Percentiles rank a stretch among this genome's conserved stretches.
Evolutionary conservation across 1,140 invertebrate species (phyloP).

Genomic region (Penaeus chinensis): DNA sequence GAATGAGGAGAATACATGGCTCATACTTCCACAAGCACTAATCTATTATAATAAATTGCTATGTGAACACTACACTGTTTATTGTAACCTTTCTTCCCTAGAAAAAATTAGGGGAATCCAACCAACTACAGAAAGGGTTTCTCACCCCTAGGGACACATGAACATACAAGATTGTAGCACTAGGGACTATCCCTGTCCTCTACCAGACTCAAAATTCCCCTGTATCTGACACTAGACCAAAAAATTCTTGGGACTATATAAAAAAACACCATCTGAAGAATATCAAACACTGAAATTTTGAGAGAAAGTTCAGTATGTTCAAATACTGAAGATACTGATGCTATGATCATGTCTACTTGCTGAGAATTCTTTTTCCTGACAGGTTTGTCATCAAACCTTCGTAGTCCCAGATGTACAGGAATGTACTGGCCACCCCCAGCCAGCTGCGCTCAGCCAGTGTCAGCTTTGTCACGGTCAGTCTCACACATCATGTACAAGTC

Average conservation of each 20-base stretch:
- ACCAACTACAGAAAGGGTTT: conserved; percentile 20
- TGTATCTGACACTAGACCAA: conserved; percentile 55
- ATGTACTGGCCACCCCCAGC: conserved; percentile 47
- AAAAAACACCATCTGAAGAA: conserved; percentile 27
- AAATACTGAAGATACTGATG: conserved; percentile 37
- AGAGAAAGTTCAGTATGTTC: conserved; percentile 24
- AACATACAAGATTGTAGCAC: conserved; percentile 21
- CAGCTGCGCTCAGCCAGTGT: conserved; percentile 43
- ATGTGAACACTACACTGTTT: conserved; percentile 46
- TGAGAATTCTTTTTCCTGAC: conserved; percentile 46
- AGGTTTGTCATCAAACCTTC: conserved; percentile 45
- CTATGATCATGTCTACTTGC: conserved; percentile 40
- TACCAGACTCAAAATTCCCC: conserved; percentile 47
- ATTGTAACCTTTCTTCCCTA: conserved; percentile 25
- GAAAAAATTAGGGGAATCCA: conserved; percentile 18
- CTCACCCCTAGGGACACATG: not conserved
- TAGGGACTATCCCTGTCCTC: not conserved
- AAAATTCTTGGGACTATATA: conserved; percentile 20
- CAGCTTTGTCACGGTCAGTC: conserved; percentile 54
- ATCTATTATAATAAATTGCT: conserved; percentile 49
- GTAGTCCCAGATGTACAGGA: conserved; percentile 32
- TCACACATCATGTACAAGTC: conserved; percentile 50
- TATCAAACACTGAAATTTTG: conserved; percentile 33
- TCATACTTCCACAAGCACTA: conserved; percentile 54
- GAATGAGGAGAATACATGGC: conserved; percentile 49